Evolutionary conservation across 2,113 vertebrate species (phyloP).

Genomic region (Nothoprocta pentlandii): DNA sequence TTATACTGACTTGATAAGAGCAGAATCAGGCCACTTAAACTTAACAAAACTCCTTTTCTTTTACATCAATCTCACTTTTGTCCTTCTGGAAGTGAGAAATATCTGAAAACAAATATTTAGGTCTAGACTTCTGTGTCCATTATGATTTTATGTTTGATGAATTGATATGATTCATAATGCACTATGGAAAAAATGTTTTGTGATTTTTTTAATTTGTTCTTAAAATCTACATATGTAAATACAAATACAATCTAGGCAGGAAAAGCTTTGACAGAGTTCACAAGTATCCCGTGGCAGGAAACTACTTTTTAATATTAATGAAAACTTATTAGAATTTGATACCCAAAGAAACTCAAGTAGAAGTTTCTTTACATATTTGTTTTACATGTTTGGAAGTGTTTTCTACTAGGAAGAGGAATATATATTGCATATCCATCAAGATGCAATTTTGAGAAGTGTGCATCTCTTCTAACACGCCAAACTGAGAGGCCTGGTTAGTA

Average conservation of each 20-base stretch:
- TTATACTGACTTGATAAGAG: neutral
- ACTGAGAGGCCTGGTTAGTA: fast-evolving
- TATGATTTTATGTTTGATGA: neutral
- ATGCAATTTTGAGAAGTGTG: neutral
- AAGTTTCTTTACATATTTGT: neutral
- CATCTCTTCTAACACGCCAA: neutral
- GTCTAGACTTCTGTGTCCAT: neutral
- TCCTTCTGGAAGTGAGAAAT: neutral
- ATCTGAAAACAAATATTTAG: neutral
- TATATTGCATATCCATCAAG: fast-evolving
- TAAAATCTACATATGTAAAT: neutral
- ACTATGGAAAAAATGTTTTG: neutral
- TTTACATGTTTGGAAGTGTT: neutral
- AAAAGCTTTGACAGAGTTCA: neutral
- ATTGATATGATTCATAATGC: neutral
- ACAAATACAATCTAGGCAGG: neutral
- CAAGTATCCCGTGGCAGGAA: neutral
- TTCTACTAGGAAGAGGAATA: neutral
- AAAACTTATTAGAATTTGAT: neutral
- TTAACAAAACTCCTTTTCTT: neutral
- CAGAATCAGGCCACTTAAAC: neutral
- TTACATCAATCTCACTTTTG: too few species aligned
- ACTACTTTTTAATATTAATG: neutral
- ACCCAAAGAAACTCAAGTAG: neutral
- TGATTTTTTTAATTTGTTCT: neutral